A percentile compares a stretch with the other conserved stretches of the same genome.
Evolutionary conservation across 2,113 vertebrate genomes (phyloP).

Genomic region (Felis catus): F.catus_Fca126_mat1.0 CM031412.1:80850001-80850500

Average conservation of each 20-base stretch:
- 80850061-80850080: background rate
- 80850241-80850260: fast-evolving
- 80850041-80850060: background rate
- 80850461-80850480: fast-evolving
- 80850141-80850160: background rate
- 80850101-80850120: background rate
- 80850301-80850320: background rate
- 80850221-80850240: background rate
- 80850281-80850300: background rate
- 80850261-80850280: background rate
- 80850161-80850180: background rate
- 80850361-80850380: background rate
- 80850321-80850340: background rate
- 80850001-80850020: background rate
- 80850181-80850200: background rate
- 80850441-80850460: background rate
- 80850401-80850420: background rate
- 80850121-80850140: background rate
- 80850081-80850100: background rate
- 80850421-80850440: background rate
- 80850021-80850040: background rate
- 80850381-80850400: background rate
- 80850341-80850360: fast-evolving
- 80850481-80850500: fast-evolving
- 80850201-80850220: background rate